Percentiles rank a stretch among this genome's conserved stretches.
Evolutionary conservation across 2,797 vertebrate genomes (phyloP).

Genomic region (Schizothorax lantsangensis): DNA sequence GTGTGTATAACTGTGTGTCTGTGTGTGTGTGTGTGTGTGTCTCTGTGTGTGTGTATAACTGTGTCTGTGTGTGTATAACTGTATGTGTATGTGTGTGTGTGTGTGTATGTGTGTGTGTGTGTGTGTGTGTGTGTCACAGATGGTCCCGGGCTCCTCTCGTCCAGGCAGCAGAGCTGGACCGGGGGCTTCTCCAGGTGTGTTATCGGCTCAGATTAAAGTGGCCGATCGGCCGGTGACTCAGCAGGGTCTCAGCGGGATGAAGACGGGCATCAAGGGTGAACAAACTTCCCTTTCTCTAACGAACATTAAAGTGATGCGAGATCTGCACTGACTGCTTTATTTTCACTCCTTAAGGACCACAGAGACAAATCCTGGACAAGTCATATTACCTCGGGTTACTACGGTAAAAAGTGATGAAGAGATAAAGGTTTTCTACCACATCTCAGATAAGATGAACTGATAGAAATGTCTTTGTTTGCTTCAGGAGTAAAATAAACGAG

Average conservation of each 20-base stretch:
- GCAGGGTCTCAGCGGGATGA: slow-evolving; percentile 97
- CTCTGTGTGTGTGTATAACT: too few species aligned
- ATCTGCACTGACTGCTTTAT: background rate
- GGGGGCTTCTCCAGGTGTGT: slow-evolving; percentile 78
- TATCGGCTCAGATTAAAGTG: slow-evolving; percentile 93
- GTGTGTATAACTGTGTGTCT: too few species aligned
- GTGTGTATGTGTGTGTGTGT: background rate
- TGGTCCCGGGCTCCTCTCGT: slow-evolving; percentile 86
- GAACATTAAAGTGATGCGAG: background rate
- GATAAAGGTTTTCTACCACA: background rate
- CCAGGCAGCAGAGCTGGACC: slow-evolving; percentile 81
- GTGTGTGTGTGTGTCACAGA: slow-evolving; percentile 70
- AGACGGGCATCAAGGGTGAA: slow-evolving; percentile 91
- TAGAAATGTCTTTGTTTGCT: background rate
- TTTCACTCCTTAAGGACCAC: slow-evolving; percentile 82
- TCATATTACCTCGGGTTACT: slow-evolving; percentile 95
- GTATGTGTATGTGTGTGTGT: too few species aligned
- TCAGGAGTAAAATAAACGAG: slow-evolving; percentile 94
- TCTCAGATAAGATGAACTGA: background rate
- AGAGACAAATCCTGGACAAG: slow-evolving; percentile 98
- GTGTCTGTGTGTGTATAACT: too few species aligned
- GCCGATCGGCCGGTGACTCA: slow-evolving; percentile 95
- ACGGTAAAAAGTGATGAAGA: slow-evolving; percentile 77
- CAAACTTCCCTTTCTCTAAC: background rate
- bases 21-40: too few species aligned